Evolutionary conservation across 1,140 invertebrate genomes (phyloP).

Genomic region (Dermatophagoides farinae): DNA sequence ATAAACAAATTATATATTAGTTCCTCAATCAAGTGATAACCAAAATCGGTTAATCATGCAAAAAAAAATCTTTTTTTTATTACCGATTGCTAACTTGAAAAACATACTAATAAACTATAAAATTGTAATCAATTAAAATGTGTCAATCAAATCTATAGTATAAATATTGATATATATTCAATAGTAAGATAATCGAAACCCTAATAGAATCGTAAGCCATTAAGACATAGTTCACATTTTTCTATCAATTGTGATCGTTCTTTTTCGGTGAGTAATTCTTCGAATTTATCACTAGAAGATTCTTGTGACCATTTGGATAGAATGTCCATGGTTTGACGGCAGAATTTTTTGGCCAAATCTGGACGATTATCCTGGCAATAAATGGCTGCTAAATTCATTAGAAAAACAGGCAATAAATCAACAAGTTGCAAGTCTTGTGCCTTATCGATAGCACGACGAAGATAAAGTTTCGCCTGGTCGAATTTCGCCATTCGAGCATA

Average conservation of each 20-base stretch:
- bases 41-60: too few relatives aligned
- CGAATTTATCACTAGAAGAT: not conserved
- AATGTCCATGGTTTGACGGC: not conserved
- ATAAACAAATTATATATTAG: too few relatives aligned
- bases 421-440: constrained; percentile 37
- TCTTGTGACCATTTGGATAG: not conserved
- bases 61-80: too few relatives aligned
- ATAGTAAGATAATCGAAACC: too few relatives aligned
- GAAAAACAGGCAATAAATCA: constrained; percentile 38
- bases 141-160: not conserved
- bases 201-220: not conserved
- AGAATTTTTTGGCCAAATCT: not conserved
- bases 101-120: not conserved
- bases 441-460: constrained; percentile 45
- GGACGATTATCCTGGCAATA: not conserved
- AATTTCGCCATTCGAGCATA: constrained; percentile 32
- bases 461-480: constrained; percentile 43
- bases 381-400: constrained; percentile 49
- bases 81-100: not conserved
- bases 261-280: not conserved
- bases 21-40: too few relatives aligned
- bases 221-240: not conserved
- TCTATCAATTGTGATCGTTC: not conserved
- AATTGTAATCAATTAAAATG: not conserved
- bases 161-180: too few relatives aligned